Conservation (phyloP, 2,888 invertebrate genomes). For the Eupithecia vulgata region DNA sequence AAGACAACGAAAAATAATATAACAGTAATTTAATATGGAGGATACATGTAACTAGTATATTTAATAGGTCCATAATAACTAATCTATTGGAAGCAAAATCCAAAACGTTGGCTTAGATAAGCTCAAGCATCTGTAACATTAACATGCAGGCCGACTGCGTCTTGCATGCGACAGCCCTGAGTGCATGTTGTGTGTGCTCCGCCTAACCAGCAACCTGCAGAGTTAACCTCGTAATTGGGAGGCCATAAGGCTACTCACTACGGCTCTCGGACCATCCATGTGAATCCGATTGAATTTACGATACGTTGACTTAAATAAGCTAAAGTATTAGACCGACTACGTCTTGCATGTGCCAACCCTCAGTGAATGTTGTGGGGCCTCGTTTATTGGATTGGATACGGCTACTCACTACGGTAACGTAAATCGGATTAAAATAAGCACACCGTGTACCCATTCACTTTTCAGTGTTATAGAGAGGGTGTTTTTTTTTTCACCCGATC, state of each 20-base stretch:
- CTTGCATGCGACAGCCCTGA: conserved; percentile 31
- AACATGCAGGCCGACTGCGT: not conserved
- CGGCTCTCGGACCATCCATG: conserved; percentile 1
- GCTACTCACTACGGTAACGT: not conserved
- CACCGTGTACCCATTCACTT: not conserved
- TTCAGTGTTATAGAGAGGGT: not conserved
- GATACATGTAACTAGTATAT: too few relatives aligned
- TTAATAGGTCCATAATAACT: too few relatives aligned
- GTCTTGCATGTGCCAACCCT: conserved; percentile 31
- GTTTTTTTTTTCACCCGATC: not conserved
- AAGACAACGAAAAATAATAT: too few relatives aligned
- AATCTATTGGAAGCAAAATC: not conserved
- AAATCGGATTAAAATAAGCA: not conserved
- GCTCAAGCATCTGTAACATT: not conserved
- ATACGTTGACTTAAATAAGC: too few relatives aligned
- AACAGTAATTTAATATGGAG: too few relatives aligned
- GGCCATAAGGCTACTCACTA: not conserved
- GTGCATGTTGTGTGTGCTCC: conserved; percentile 9
- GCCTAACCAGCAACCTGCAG: conserved; percentile 31
- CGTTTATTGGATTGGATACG: too few relatives aligned
- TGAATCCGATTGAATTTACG: too few relatives aligned
- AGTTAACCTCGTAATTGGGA: conserved; percentile 27
- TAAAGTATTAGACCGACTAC: too few relatives aligned
- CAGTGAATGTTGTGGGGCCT: conserved; percentile 1
- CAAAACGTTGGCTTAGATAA: not conserved